Conservation (phyloP, 1,140 invertebrate species). For the Diachasma alloeum region DNA sequence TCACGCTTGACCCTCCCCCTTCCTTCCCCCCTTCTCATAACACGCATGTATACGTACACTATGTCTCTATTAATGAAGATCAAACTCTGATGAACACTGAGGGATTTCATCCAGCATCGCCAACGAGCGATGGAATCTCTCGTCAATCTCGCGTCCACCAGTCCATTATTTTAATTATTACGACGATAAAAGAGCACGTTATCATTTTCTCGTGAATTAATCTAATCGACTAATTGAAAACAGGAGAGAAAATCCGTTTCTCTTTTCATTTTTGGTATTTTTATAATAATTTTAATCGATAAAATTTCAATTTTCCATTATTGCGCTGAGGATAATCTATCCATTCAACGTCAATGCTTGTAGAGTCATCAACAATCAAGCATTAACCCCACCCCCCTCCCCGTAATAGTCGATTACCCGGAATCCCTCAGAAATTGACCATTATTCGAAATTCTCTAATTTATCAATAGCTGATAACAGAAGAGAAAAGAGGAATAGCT, state of each 20-base stretch:
- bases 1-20: not conserved
- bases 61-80: constrained; percentile 3
- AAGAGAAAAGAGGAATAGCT: not conserved
- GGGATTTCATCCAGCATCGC: not conserved
- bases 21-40: not conserved
- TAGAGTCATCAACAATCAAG: not conserved
- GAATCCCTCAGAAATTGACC: too few species aligned
- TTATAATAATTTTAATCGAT: too few species aligned
- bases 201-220: too few species aligned
- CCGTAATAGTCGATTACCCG: too few species aligned
- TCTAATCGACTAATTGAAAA: too few species aligned
- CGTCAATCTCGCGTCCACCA: not conserved
- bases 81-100: not conserved
- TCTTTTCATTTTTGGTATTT: too few species aligned
- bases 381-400: too few species aligned
- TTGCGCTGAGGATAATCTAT: not conserved
- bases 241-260: too few species aligned
- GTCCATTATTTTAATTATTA: not conserved
- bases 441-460: not conserved
- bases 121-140: not conserved
- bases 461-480: not conserved
- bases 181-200: not conserved
- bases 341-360: not conserved
- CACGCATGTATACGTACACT: not conserved
- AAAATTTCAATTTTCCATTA: too few species aligned